Evolutionary conservation across 2,888 invertebrate species (phyloP).

Genomic region (Caenorhabditis sinica): DNA sequence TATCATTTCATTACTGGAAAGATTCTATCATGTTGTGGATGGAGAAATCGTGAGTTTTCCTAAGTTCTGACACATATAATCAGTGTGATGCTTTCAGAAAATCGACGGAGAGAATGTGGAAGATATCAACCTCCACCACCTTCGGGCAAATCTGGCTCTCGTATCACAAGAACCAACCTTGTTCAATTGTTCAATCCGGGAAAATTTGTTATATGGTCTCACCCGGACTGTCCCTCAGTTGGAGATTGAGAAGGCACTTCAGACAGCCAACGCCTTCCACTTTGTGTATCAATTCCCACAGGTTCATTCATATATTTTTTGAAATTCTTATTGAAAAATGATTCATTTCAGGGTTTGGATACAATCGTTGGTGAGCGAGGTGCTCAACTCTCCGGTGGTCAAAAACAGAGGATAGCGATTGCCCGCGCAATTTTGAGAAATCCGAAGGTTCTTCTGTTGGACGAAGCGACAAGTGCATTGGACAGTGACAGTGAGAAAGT

Average conservation of each 20-base stretch:
- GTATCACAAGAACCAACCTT: slow-evolving; percentile 85
- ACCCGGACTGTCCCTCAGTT: slow-evolving; percentile 35
- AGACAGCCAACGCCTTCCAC: slow-evolving; percentile 85
- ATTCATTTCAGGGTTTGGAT: slow-evolving; percentile 81
- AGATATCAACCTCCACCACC: slow-evolving; percentile 75
- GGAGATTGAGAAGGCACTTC: slow-evolving; percentile 77
- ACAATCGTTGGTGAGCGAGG: slow-evolving; percentile 85
- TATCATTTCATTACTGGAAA: slow-evolving; percentile 86
- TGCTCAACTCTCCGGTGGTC: slow-evolving; percentile 84
- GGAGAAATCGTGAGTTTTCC: slow-evolving; percentile 87
- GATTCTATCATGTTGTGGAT: slow-evolving; percentile 90
- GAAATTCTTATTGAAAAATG: no score
- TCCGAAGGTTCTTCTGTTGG: slow-evolving; percentile 66
- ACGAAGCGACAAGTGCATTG: slow-evolving; percentile 72
- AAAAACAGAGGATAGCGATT: slow-evolving; percentile 85
- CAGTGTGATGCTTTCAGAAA: slow-evolving; percentile 62
- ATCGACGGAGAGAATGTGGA: slow-evolving; percentile 83
- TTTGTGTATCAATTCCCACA: slow-evolving; percentile 84
- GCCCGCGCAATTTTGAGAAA: slow-evolving; percentile 82
- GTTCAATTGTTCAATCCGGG: slow-evolving; percentile 83
- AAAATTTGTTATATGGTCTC: slow-evolving; percentile 57
- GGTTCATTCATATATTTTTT: slow-evolving; percentile 30
- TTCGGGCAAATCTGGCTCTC: slow-evolving; percentile 84
- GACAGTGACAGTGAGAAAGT: slow-evolving; percentile 77
- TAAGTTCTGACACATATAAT: no score